Base-by-base conservation (phyloP, 2,797 vertebrate species). In the Falco berigora region DNA sequence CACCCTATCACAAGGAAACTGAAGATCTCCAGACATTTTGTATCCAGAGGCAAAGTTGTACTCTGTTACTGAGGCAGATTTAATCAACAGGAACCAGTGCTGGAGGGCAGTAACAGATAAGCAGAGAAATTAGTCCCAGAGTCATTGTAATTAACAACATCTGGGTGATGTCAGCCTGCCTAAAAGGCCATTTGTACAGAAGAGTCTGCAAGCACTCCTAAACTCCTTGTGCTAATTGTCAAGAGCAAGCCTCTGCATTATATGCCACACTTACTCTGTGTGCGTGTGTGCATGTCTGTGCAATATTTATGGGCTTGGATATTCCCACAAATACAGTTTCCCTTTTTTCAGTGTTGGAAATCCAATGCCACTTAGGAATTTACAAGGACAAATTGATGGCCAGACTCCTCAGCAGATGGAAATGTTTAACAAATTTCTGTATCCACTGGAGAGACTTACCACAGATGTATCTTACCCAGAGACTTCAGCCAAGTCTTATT, bases 1-100 rank as follows among this genome's bases (percentile, higher is more conserved):
- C 47, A 50, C 25, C 34, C 5, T 12, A 4, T 81, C 91, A 77
- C 13, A 56, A 91, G 66, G 44, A 95, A 94, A 73, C 32, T 14
- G 56, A 88, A 46, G 68, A 38, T 53, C 80, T 87, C 23, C 85
- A 84, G 71, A 77, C n/a, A 64, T 84, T 94, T 73, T 30, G 38
- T 30, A 72, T 74, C 44, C 78, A 78, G 88, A 75, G 92, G 58
- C 50, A 62, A 82, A 92, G 61, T 36, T 95, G 67, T 79, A 3
- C 75, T 79, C 89, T 69, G 38, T 90, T 88, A 61, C 75, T 62
- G 49, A 95, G 84, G 83, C 88, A 92, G 89, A 97, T 97, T 93
- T 96, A 95, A 96, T 95, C 95, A 97, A 88, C 75, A 96, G 92
- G 92, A 97, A 95, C 81, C 61, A 83, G 88, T 91, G 76, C 94